phyloP scores from a whole-genome alignment of 2,113 vertebrate genomes.

The Chlamydotis undulata region DNA sequence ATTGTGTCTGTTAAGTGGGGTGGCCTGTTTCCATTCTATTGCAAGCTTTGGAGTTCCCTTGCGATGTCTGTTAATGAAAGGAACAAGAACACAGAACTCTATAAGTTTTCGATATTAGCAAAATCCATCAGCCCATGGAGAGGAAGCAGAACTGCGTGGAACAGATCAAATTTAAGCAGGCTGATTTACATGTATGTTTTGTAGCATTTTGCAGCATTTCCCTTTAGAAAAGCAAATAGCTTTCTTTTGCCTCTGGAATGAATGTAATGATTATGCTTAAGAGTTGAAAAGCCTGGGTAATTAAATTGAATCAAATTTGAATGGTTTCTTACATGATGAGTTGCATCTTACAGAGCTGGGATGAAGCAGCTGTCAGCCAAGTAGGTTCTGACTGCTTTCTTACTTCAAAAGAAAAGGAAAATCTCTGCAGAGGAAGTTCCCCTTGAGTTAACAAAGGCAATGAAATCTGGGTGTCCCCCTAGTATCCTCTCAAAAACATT shows the following conservation, averaged over 20 bases:
- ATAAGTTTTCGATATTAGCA: background rate
- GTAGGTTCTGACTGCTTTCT: background rate
- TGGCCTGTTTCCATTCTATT: background rate
- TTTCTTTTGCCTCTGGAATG: slow-evolving; percentile 4
- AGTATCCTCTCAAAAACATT: background rate
- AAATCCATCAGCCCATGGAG: background rate
- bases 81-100: background rate
- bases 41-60: background rate
- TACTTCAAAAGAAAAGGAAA: background rate
- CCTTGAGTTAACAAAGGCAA: background rate
- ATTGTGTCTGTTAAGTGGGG: background rate
- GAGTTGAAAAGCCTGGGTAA: background rate
- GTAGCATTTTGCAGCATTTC: background rate
- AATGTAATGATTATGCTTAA: background rate
- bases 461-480: background rate
- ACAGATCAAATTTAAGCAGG: background rate
- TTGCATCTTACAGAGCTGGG: background rate
- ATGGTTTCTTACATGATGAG: background rate
- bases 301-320: background rate
- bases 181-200: background rate
- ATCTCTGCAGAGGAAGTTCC: background rate
- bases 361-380: background rate
- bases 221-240: background rate
- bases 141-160: background rate
- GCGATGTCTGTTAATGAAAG: background rate